Evolutionary conservation across 2,888 invertebrate genomes (phyloP).

Genomic region (Drosophila cognata): DNA sequence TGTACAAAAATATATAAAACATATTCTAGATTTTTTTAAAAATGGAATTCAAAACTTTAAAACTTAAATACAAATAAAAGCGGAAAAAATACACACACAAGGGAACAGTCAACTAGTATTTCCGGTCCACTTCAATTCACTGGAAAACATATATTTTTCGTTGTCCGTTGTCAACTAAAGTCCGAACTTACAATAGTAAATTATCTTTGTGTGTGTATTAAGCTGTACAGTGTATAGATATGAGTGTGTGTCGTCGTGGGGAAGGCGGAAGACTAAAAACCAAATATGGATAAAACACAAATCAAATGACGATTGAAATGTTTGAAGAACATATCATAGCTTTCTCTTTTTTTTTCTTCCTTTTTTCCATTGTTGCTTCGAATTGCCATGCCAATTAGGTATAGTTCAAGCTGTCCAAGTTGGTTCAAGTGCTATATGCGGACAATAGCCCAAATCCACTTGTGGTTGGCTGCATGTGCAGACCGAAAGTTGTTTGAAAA

Average conservation of each 20-base stretch:
- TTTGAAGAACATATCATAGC: slow-evolving; percentile 13
- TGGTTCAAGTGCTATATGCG: slow-evolving; percentile 5
- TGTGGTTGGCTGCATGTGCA: slow-evolving; percentile 6
- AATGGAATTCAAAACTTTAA: background rate
- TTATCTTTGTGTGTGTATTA: slow-evolving; percentile 10
- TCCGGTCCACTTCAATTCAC: slow-evolving; percentile 38
- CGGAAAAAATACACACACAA: slow-evolving; percentile 9
- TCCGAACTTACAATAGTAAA: slow-evolving; percentile 36
- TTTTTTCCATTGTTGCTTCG: background rate
- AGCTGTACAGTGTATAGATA: slow-evolving; percentile 18
- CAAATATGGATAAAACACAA: slow-evolving; percentile 18
- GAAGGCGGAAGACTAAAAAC: slow-evolving; percentile 7
- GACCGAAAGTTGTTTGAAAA: slow-evolving; percentile 1
- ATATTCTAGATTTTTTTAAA: slow-evolving; percentile 9
- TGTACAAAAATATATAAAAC: background rate
- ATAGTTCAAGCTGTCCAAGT: slow-evolving; percentile 11
- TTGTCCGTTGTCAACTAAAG: slow-evolving; percentile 21
- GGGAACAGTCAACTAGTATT: slow-evolving; percentile 27
- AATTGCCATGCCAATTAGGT: slow-evolving; percentile 51
- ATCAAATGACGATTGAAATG: slow-evolving; percentile 14
- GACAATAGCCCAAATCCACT: slow-evolving; percentile 11
- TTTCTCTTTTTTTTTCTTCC: background rate
- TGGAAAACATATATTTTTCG: slow-evolving; percentile 12
- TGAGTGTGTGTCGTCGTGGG: slow-evolving; percentile 8
- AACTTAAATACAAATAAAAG: slow-evolving; percentile 9